These are phyloP conservation scores for Chrysotoxum bicinctum DNA, from an alignment of 2,888 invertebrate genomes.

Conservation along the genomic window DNA sequence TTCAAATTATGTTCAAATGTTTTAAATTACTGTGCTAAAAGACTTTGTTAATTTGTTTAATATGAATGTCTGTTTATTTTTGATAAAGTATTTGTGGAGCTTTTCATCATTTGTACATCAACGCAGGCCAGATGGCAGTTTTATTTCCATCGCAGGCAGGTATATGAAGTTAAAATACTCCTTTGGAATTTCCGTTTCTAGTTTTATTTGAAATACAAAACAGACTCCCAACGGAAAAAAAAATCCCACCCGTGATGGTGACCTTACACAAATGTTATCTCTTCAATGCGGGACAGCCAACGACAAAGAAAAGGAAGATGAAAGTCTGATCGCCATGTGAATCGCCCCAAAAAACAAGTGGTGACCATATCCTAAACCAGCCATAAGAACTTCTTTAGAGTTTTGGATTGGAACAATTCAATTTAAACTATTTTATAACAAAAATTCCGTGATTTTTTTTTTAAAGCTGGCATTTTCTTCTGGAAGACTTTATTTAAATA, in stretches of 20 bases:
- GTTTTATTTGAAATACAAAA: conserved; percentile 29
- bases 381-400: too few species aligned
- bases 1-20: too few species aligned
- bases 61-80: too few species aligned
- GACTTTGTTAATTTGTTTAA: too few species aligned
- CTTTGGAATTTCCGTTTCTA: conserved; percentile 61
- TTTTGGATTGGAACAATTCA: too few species aligned
- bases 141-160: conserved; percentile 10
- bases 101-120: background rate
- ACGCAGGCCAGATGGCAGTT: background rate
- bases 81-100: too few species aligned
- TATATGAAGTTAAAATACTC: conserved; percentile 16
- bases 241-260: conserved; percentile 35
- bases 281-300: background rate
- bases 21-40: too few species aligned
- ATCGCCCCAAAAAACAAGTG: background rate
- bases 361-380: background rate
- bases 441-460: too few species aligned
- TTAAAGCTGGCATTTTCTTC: too few species aligned
- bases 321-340: background rate
- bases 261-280: conserved; percentile 41
- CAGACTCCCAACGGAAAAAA: conserved; percentile 14
- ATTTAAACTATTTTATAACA: too few species aligned
- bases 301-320: background rate
- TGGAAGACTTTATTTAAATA: too few species aligned